Evolutionary conservation across 1,140 invertebrate genomes (phyloP).

Genomic region (Teleogryllus occipitalis): DNA sequence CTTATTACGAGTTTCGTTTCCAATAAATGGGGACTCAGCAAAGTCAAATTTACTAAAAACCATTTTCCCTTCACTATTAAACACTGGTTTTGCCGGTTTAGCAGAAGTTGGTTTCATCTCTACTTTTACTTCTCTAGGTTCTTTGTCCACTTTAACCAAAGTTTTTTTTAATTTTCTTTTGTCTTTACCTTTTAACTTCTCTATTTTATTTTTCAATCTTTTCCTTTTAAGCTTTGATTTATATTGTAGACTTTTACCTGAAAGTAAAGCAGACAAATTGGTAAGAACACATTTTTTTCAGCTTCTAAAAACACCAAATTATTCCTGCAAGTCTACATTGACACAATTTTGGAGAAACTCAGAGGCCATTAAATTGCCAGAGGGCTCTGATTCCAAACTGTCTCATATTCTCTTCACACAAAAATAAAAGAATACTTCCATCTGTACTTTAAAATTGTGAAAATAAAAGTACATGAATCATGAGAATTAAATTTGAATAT

Average conservation of each 20-base stretch:
- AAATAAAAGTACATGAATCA: no score
- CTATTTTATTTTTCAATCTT: constrained; percentile 42
- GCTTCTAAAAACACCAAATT: no score
- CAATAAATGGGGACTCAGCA: constrained; percentile 44
- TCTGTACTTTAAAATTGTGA: no score
- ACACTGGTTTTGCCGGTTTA: constrained; percentile 53
- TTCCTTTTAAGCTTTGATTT: constrained; percentile 44
- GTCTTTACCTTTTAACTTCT: constrained; percentile 42
- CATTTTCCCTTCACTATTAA: constrained; percentile 68
- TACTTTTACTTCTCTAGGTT: constrained; percentile 29
- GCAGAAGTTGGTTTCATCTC: constrained; percentile 24
- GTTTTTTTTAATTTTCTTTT: constrained; percentile 39
- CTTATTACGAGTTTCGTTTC: constrained; percentile 29
- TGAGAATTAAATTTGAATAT: no score
- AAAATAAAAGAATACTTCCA: no score
- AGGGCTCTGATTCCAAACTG: no score
- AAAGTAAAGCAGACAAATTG: constrained; percentile 5
- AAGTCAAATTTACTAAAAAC: constrained; percentile 81
- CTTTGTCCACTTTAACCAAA: constrained; percentile 31
- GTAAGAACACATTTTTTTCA: background rate
- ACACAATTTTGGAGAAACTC: no score
- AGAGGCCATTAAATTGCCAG: no score
- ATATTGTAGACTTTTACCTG: constrained; percentile 39
- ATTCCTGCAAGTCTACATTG: no score
- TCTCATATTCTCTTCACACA: no score